These are phyloP conservation scores for Drosophila tropicalis DNA, from an alignment of 1,140 invertebrate genomes.

Conservation along the genomic window DNA sequence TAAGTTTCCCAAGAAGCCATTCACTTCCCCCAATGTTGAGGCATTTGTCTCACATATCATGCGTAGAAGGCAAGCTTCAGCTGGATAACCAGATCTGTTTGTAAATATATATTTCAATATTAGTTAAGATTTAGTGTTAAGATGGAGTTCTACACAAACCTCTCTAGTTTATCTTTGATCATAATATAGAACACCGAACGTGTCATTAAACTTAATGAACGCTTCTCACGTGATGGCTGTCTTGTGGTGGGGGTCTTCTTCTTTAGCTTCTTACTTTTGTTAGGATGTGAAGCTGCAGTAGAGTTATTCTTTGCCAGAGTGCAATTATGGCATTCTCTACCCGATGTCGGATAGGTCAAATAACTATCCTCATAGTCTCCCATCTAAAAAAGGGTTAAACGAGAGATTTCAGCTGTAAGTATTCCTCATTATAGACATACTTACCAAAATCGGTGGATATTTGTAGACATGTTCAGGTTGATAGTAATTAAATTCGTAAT, in stretches of 20 bases:
- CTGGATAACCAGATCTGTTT: conserved; percentile 60
- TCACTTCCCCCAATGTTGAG: conserved; percentile 63
- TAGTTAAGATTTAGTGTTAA: too few relatives aligned
- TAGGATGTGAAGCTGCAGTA: neutral
- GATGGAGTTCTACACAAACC: conserved; percentile 22
- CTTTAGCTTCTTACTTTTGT: neutral
- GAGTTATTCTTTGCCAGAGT: neutral
- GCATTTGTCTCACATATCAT: conserved; percentile 76
- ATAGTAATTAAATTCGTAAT: conserved; percentile 89
- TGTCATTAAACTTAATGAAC: conserved; percentile 52
- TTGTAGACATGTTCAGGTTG: conserved; percentile 80
- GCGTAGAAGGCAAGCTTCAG: conserved; percentile 64
- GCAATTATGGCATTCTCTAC: conserved; percentile 4
- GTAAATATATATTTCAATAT: neutral
- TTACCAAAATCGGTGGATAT: conserved; percentile 70
- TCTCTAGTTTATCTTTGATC: conserved; percentile 64
- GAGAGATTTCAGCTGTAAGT: neutral
- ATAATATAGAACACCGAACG: conserved; percentile 66
- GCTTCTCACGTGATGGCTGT: conserved; percentile 29
- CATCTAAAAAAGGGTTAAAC: conserved; percentile 35
- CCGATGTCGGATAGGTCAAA: conserved; percentile 63
- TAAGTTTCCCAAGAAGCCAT: conserved; percentile 73
- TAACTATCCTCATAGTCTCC: conserved; percentile 61
- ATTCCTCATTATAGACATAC: conserved; percentile 23
- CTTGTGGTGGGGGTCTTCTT: neutral